Evolutionary conservation across 2,888 invertebrate species (phyloP), one percentile per base, ranked within the genome.

Genomic region (Pollenia amentaria): DNA sequence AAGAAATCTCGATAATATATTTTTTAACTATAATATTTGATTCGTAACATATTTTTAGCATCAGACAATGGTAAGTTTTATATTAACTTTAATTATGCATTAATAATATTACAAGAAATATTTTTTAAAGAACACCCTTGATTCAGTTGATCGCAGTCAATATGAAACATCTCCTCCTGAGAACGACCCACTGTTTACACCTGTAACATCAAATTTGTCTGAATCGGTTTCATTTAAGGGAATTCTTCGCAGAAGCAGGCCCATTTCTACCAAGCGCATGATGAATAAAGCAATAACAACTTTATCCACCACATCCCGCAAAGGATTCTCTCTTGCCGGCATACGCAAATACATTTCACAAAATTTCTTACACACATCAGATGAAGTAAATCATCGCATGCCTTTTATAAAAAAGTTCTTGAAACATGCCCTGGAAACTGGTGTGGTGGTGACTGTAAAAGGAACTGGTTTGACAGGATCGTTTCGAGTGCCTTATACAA

Each of bases 391-490:
- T 1, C 67, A 38, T 7, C 88, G 88, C 0, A 18, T 88, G 60
- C 40, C 12, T 0, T 83, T 62, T 53, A 48, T 89, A 14, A 88
- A 87, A 55, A 77, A 76, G 10, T 88, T 86, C 46, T 60, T 89
- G n/a, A 75, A 53, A 10, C 38, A 21, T 1, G 80, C 88, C 1
- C 29, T 89, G 9, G 82, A 79, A 40, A 84, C 21, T 16, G 88
- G 88, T 1, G 76, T 87, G 1, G 29, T 89, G 6, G 60, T 78
- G 48, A 85, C 76, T 48, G 67, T 85, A 16, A 86, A 72, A n/a
- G 89, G 89, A 8, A 7, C 1, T n/a, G 88, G 88, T 46, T 44
- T 88, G 1, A 10, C 62, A 2, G 89, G 89, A 7, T 88, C 88
- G 38, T 88, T 89, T 84, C 80, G 88, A 9, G 64, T 88, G 3